These are phyloP conservation scores for Sipha flava DNA, from an alignment of 1,140 invertebrate species.

Conservation along the genomic window DNA sequence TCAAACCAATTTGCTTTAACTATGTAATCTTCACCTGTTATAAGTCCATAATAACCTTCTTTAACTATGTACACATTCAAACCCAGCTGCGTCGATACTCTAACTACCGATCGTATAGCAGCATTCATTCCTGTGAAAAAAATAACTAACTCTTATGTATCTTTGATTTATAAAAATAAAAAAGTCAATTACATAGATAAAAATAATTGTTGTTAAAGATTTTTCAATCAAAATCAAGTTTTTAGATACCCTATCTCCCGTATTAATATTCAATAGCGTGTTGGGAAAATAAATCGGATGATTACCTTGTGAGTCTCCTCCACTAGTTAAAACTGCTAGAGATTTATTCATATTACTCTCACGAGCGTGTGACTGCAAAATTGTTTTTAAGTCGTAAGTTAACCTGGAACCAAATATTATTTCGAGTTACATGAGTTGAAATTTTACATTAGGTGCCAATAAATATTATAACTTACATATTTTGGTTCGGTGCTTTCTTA, in stretches of 20 bases:
- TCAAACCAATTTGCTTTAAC: constrained; percentile 44
- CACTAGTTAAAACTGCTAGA: constrained; percentile 35
- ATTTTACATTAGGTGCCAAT: too few relatives aligned
- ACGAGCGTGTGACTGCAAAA: not conserved
- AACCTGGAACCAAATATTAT: too few relatives aligned
- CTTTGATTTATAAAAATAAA: not conserved
- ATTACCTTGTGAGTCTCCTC: constrained; percentile 35
- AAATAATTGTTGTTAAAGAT: too few relatives aligned
- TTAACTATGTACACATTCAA: constrained; percentile 53
- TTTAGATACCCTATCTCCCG: too few relatives aligned
- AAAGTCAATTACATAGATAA: not conserved
- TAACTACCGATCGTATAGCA: constrained; percentile 52
- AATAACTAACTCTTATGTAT: not conserved
- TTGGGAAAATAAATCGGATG: not conserved
- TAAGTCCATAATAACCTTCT: constrained; percentile 58
- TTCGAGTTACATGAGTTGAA: too few relatives aligned
- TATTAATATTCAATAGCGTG: too few relatives aligned
- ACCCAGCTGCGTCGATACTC: constrained; percentile 54
- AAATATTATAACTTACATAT: too few relatives aligned
- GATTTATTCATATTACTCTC: not conserved
- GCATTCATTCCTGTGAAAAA: constrained; percentile 54
- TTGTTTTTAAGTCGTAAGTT: not conserved
- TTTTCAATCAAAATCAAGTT: not conserved
- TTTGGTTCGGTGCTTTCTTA: too few relatives aligned
- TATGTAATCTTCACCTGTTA: constrained; percentile 55